Percentiles rank a stretch among this genome's conserved stretches.
phyloP scores from a whole-genome alignment of 2,888 invertebrate species.

The Piscicola geometra region DNA sequence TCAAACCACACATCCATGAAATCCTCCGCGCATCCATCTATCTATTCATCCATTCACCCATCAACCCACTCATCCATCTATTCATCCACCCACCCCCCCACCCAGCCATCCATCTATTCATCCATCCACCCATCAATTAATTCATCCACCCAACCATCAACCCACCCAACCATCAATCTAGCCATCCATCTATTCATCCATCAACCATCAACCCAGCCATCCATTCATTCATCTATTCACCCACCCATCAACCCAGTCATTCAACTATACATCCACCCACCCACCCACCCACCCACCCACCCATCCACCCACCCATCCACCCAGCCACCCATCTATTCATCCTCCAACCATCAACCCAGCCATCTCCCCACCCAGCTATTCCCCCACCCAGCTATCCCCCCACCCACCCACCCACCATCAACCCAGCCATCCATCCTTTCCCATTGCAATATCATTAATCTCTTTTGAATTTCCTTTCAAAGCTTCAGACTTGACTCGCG shows the following conservation, averaged over 20 bases:
- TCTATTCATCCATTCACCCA: not conserved
- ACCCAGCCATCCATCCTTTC: not conserved
- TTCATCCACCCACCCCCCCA: not conserved
- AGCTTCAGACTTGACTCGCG: too few species aligned
- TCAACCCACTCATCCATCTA: not conserved
- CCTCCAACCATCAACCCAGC: not conserved
- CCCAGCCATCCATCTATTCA: too few species aligned
- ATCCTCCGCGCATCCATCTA: not conserved
- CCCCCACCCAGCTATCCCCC: not conserved
- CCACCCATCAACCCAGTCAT: not conserved
- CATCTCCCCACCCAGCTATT: not conserved
- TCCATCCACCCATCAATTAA: too few species aligned
- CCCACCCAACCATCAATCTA: too few species aligned
- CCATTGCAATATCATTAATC: too few species aligned
- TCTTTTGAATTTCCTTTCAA: too few species aligned
- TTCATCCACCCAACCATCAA: too few species aligned
- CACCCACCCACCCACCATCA: not conserved
- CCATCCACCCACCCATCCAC: not conserved
- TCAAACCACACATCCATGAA: not conserved
- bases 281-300: not conserved
- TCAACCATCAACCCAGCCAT: slow-evolving; percentile 9
- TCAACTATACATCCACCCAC: too few species aligned
- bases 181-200: too few species aligned
- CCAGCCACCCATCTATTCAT: not conserved
- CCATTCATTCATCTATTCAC: not conserved